phyloP scores from a whole-genome alignment of 2,113 vertebrate genomes.

The Noctilio leporinus region DNA sequence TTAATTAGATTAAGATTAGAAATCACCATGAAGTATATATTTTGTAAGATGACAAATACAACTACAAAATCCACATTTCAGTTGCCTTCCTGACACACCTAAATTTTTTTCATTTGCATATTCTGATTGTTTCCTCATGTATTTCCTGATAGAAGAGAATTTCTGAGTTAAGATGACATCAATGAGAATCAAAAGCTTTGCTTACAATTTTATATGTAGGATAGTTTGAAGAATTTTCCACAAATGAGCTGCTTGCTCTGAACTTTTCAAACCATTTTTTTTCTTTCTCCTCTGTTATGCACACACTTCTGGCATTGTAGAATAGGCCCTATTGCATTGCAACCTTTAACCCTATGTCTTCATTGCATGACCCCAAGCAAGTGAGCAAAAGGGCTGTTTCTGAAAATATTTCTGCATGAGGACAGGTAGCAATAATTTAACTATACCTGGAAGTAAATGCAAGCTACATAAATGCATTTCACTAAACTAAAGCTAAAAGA shows the following conservation, averaged over 20 bases:
- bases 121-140: background rate
- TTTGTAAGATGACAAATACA: background rate
- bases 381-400: background rate
- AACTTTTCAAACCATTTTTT: background rate
- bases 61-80: background rate
- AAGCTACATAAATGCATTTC: background rate
- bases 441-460: background rate
- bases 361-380: background rate
- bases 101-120: background rate
- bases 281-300: background rate
- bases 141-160: background rate
- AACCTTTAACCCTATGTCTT: background rate
- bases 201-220: background rate
- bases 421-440: background rate
- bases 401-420: background rate
- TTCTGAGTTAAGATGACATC: background rate
- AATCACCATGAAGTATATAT: background rate
- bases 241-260: background rate
- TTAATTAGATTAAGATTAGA: background rate
- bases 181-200: background rate
- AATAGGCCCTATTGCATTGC: background rate
- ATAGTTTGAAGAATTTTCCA: background rate
- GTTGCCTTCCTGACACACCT: background rate
- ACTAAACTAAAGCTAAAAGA: background rate
- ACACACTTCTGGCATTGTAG: background rate